Conservation (phyloP, 2,888 invertebrate genomes). For the Ennomos quercinarius region DNA sequence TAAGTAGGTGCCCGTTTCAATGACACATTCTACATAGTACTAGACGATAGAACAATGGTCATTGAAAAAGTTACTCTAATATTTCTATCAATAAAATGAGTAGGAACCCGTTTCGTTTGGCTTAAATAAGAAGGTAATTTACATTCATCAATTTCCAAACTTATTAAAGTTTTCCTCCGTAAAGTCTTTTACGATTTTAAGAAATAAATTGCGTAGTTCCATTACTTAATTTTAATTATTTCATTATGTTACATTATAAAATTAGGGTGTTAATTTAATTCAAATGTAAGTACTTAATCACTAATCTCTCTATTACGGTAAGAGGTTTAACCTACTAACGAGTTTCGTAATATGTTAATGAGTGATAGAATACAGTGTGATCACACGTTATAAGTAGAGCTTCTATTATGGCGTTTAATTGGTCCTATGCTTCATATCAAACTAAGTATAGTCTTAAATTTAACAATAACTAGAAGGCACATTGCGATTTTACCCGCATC, state of each 20-base stretch:
- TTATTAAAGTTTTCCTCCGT: constrained; percentile 13
- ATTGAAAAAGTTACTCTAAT: too few relatives aligned
- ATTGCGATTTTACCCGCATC: too few relatives aligned
- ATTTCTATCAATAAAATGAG: too few relatives aligned
- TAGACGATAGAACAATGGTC: not conserved
- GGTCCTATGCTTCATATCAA: too few relatives aligned
- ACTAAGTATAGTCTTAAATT: too few relatives aligned
- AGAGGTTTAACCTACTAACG: constrained; percentile 8
- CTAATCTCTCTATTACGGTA: constrained; percentile 28
- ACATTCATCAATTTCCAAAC: not conserved
- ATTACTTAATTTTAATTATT: constrained; percentile 24
- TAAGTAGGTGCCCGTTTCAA: constrained; percentile 10
- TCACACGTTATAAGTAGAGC: too few relatives aligned
- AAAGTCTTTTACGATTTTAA: constrained; percentile 14
- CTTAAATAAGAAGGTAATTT: too few relatives aligned
- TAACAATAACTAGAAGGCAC: too few relatives aligned
- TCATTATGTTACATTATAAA: constrained; percentile 25
- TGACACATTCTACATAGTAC: constrained; percentile 7
- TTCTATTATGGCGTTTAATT: too few relatives aligned
- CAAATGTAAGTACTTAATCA: constrained; percentile 16
- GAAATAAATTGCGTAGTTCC: constrained; percentile 18
- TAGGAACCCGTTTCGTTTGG: too few relatives aligned
- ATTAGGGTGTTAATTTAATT: constrained; percentile 19
- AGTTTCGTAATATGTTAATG: too few relatives aligned
- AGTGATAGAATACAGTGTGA: too few relatives aligned